phyloP scores from a whole-genome alignment of 1,140 invertebrate genomes.

The Parasteatoda tepidariorum region DNA sequence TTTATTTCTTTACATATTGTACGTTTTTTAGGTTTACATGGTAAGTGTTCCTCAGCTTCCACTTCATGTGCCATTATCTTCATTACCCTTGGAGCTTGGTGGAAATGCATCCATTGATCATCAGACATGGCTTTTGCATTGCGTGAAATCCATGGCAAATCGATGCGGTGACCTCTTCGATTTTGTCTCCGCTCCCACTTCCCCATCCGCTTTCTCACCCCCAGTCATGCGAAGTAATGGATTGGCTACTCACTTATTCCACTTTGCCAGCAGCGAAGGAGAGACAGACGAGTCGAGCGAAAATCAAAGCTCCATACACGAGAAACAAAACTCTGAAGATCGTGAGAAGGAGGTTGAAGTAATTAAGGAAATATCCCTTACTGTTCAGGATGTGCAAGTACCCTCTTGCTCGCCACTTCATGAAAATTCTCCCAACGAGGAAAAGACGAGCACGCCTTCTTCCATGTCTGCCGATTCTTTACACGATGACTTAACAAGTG shows the following conservation, averaged over 20 bases:
- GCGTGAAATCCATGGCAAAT: constrained; percentile 78
- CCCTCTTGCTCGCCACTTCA: constrained; percentile 36
- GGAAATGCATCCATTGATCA: constrained; percentile 88
- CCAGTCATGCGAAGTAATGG: constrained; percentile 9
- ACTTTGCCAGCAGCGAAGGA: constrained; percentile 41
- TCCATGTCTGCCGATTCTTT: constrained; percentile 38
- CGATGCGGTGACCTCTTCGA: constrained; percentile 70
- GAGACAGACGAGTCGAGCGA: constrained; percentile 57
- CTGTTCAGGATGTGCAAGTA: constrained; percentile 22
- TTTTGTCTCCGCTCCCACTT: constrained; percentile 50
- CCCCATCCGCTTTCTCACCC: constrained; percentile 21
- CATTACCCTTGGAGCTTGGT: constrained; percentile 86
- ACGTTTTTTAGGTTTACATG: constrained; percentile 81
- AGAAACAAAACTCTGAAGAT: constrained; percentile 68
- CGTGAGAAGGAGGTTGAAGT: constrained; percentile 64
- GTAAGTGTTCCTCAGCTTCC: constrained; percentile 83
- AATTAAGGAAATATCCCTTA: constrained; percentile 57
- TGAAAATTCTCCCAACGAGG: constrained; percentile 2
- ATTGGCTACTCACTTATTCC: background rate
- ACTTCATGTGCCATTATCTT: constrained; percentile 75
- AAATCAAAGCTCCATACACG: constrained; percentile 64
- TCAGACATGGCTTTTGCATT: constrained; percentile 85
- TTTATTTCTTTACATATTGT: background rate
- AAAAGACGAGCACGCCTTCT: constrained; percentile 7
- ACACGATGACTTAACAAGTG: constrained; percentile 63